phyloP scores from a whole-genome alignment of 2,113 vertebrate genomes.

The Hyperoodon ampullatus region DNA sequence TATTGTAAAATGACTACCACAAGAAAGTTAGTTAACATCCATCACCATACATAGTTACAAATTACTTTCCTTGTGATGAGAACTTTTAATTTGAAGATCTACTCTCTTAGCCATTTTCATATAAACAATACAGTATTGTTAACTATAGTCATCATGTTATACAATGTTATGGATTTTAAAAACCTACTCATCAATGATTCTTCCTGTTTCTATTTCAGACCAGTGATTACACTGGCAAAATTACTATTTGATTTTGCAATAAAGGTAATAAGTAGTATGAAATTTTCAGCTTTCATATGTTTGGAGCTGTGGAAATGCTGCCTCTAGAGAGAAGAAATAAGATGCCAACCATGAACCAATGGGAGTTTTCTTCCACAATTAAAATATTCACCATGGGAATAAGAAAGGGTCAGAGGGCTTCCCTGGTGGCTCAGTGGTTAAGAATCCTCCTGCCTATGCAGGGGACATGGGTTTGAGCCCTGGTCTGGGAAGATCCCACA shows the following conservation, averaged over 20 bases:
- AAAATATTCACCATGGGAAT: slow-evolving; percentile 32
- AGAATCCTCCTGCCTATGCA: too few relatives aligned
- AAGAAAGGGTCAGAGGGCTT: not conserved
- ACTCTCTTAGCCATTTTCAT: not conserved
- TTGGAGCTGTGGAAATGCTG: not conserved
- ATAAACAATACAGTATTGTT: not conserved
- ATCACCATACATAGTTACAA: not conserved
- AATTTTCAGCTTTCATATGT: not conserved
- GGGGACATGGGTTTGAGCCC: too few relatives aligned
- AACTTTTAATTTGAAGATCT: not conserved
- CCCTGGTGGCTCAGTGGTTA: too few relatives aligned
- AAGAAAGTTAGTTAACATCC: not conserved
- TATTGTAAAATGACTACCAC: not conserved
- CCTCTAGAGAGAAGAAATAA: not conserved
- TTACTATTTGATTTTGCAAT: not conserved
- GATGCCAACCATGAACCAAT: not conserved
- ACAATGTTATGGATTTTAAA: not conserved
- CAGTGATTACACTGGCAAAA: not conserved
- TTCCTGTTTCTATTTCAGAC: not conserved
- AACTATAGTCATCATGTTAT: not conserved
- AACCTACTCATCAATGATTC: not conserved
- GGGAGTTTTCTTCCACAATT: not conserved
- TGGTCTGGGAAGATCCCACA: too few relatives aligned
- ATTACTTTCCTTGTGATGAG: not conserved
- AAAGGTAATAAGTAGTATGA: not conserved